Base-by-base conservation (phyloP, 2,113 vertebrate genomes). In the Sebastes fasciatus region DNA sequence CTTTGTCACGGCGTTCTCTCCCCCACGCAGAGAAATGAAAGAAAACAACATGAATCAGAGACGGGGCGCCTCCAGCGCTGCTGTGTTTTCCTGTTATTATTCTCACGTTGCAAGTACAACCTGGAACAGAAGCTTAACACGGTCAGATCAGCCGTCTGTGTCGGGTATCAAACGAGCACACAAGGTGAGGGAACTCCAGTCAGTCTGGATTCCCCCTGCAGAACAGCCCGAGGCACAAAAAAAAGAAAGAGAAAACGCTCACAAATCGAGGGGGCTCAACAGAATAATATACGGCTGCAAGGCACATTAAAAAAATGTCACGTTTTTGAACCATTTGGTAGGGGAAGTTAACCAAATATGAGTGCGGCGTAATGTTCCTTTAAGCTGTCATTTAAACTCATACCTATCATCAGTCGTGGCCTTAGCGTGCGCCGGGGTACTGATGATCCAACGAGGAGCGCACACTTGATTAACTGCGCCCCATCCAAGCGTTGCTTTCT, bases 401-500 rank as follows among this genome's bases (percentile, higher is more conserved):
- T 93, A 95, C 94, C 94, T 95, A 92, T 94, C 94, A 96, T 95
- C 93, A 93, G 34, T 95, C 88, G 90, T 79, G 84, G 80, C 82
- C 88, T 80, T 69, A 58, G 90, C 89, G 87, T 86, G 88, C 63
- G 43, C 61, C 76, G 85, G 81, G 85, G 89, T 92, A 89, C 91
- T 94, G 94, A 95, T 95, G 90, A 94, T 86, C 89, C 88, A 86
- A 89, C 86, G 83, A 90, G 79, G 72, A 74, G 84, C 86, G 84
- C 92, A 84, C 90, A 86, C 61, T 87, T 96, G 95, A 96, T 96
- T 94, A 95, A 96, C 92, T 92, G 92, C 70, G 84, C 94, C 92
- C 92, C 94, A 95, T 95, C 95, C 95, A 95, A 90, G 91, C 93
- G 92, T 94, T 93, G 95, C 95, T 94, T 95, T 94, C 93, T 94